Conservation (phyloP, 2,113 vertebrate species). For the Mungos mungo region DNA sequence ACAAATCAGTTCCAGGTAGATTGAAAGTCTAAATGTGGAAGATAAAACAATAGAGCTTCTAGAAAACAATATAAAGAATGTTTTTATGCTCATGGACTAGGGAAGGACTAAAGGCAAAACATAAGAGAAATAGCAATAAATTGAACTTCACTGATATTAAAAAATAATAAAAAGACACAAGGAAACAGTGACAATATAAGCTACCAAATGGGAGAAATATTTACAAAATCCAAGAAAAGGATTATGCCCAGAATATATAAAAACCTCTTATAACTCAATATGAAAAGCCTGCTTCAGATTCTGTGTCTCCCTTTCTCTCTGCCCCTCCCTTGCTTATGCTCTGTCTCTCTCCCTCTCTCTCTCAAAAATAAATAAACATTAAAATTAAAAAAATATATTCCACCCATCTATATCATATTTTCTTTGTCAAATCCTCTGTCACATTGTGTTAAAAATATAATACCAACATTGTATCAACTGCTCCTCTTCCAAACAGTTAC, state of each 20-base stretch:
- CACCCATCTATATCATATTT: neutral
- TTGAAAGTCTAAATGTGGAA: neutral
- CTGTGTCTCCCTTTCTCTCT: too few species aligned
- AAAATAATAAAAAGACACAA: neutral
- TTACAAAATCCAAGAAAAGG: neutral
- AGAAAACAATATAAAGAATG: constrained; percentile 7
- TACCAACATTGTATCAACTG: neutral
- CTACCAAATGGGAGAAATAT: neutral
- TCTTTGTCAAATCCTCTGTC: neutral
- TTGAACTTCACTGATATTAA: neutral
- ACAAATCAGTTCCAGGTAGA: neutral
- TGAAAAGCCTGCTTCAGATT: neutral
- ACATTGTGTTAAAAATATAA: neutral
- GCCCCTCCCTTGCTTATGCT: too few species aligned
- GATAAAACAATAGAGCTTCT: neutral
- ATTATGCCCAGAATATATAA: neutral
- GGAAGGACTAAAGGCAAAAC: neutral
- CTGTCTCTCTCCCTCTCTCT: too few species aligned
- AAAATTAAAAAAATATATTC: neutral
- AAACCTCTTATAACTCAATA: neutral
- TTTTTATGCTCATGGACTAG: neutral
- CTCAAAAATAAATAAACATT: too few species aligned
- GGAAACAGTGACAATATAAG: neutral
- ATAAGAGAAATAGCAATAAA: neutral
- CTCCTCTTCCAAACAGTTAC: neutral